A percentile compares a stretch with the other conserved stretches of the same genome.
These are phyloP conservation scores for Aurelia aurita complex sp. Pacific DNA, from an alignment of 30 jellyfish, hydroid and myxozoan genomes.

Conservation along the genomic window DNA sequence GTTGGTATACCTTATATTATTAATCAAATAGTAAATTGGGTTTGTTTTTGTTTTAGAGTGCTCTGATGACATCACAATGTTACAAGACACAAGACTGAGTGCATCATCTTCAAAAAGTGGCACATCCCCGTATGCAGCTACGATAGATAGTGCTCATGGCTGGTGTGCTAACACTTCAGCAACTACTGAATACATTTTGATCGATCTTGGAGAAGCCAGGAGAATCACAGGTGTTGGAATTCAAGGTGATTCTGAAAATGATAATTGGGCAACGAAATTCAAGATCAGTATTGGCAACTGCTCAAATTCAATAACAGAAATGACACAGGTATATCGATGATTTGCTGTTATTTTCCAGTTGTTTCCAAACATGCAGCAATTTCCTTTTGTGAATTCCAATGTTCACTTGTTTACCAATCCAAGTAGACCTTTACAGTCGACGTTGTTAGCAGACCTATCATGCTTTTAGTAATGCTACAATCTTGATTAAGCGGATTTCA, in stretches of 20 bases:
- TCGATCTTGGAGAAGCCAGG: conserved; percentile 36
- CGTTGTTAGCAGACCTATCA: no score
- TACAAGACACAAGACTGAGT: conserved; percentile 2
- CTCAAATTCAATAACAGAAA: conserved; percentile 4
- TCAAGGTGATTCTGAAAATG: conserved; percentile 56
- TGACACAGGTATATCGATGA: background rate
- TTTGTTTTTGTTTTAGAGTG: no score
- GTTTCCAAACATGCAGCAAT: no score
- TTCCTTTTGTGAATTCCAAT: no score
- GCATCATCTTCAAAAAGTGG: conserved; percentile 41
- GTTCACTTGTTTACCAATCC: no score
- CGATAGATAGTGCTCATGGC: conserved; percentile 26
- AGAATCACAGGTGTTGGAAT: conserved; percentile 55
- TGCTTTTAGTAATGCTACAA: no score
- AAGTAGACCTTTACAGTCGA: no score
- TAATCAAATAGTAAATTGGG: no score
- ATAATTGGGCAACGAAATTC: conserved; percentile 43
- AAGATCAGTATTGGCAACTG: conserved; percentile 19
- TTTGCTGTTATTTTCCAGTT: no score
- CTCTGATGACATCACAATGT: conserved; percentile 34
- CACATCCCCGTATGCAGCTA: background rate
- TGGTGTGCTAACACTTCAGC: conserved; percentile 31
- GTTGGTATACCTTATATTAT: no score
- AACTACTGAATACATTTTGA: conserved; percentile 2
- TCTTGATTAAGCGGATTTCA: no score